phyloP scores from a whole-genome alignment of 2,888 invertebrate genomes.

The Thalpophila matura region DNA sequence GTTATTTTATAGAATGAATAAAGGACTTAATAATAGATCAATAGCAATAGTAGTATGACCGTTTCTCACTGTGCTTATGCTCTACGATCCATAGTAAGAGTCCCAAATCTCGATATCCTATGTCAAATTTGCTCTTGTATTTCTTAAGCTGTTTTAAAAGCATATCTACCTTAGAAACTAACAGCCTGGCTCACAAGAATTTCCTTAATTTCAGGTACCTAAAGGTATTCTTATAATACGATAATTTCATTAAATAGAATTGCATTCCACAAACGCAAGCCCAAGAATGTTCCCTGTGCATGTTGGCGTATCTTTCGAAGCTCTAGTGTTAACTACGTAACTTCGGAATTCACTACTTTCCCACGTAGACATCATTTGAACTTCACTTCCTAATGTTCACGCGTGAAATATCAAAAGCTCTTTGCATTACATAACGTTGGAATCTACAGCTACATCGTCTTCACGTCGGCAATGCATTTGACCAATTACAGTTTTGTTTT shows the following conservation, averaged over 20 bases:
- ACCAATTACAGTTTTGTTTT: conserved; percentile 36
- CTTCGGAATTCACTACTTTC: conserved; percentile 54
- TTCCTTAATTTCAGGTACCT: not conserved
- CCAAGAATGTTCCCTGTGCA: conserved; percentile 16
- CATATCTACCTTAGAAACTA: no score
- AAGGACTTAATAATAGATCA: no score
- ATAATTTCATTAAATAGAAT: not conserved
- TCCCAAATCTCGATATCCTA: no score
- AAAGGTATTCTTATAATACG: no score
- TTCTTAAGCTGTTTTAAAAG: no score
- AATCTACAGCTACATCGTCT: not conserved
- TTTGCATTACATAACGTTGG: conserved; percentile 31
- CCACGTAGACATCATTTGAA: conserved; percentile 45
- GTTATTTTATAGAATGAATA: no score
- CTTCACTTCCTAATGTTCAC: conserved; percentile 56
- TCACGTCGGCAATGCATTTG: not conserved
- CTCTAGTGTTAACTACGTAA: conserved; percentile 26
- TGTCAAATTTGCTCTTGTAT: no score
- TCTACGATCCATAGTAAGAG: no score
- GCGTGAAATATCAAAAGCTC: conserved; percentile 67
- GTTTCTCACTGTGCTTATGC: no score
- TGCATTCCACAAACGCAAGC: conserved; percentile 3
- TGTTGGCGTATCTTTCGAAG: conserved; percentile 17
- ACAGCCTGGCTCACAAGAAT: not conserved
- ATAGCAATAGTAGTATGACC: no score